Base-by-base conservation (phyloP, 1,140 invertebrate species). In the Meteorus sp. region DNA sequence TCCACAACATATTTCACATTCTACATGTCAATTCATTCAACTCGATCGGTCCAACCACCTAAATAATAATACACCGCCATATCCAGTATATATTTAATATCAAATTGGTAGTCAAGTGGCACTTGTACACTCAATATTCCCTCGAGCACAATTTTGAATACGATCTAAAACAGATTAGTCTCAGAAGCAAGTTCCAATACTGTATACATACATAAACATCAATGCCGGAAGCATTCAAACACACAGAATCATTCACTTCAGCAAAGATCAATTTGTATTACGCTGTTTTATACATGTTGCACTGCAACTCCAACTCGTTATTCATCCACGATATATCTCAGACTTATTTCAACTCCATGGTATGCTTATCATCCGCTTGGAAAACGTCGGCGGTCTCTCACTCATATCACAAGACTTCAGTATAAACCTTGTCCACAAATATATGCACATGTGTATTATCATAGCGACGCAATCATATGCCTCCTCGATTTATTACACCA, bases 241-340 rank as follows among this genome's bases (percentile, higher is more conserved):
- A 11, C 3, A 13, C 2, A 31, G 27, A 33, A 44, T 50, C 47
- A 11, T 31, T 27, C 13, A 13, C 29, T n/a, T 50, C 6, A 17
- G 47, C n/a, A n/a, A 50, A 50, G 47, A 50, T 50, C 47, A 27
- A 50, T 50, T 31, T 31, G 17, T 27, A 5, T 6, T 35, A 13
- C 9, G 2, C 13, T 35, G 4, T 9, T 4, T 31, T 31, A 31
- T 31, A 31, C 15, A 6, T 29, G 23, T 27, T 13, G 9, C 17
- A 15, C 23, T 17, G 23, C 1, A 31, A 50, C 47, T 2, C n/a
- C n/a, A 31, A 50, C 47, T 50, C 27, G 47, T 50, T 31, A 31
- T 15, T 31, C 25, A 50, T 22, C 11, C 2, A 25, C 15, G 20
- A 4, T 11, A 11, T 44, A 20, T 17, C 13, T 44, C 27, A 15